Base-by-base conservation (phyloP, 2,797 vertebrate genomes). In the Neosilurus mollespiculum region DNA sequence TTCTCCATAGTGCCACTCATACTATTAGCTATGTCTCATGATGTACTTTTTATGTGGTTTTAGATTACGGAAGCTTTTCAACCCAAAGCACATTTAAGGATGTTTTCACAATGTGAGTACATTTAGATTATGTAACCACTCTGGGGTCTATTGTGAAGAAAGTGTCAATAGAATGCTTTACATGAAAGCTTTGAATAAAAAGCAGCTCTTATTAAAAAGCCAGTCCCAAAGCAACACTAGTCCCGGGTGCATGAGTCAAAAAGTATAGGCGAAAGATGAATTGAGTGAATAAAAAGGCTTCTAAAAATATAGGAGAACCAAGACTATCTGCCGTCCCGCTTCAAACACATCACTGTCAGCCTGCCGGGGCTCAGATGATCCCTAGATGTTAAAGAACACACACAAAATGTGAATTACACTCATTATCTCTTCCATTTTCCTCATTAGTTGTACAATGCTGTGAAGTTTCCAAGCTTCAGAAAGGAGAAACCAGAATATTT, bases 351-450 rank as follows among this genome's bases (percentile, higher is more conserved):
- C 86, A 82, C 85, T 77, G n/a, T 87, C 88, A 83, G 87, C 78
- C 49, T 87, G 78, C 76, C 59, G 53, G 67, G 49, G 84, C 91
- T 92, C 90, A 90, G 89, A 92, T 90, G 89, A 90, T 90, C 89
- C 86, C 84, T 71, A 83, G 69, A 84, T 89, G 88, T 62, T 26
- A 80, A 83, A 78, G 89, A 91, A 92, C 86, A 91, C 58, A 89
- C 83, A 87, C 86, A 87, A 87, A 81, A 5, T 12, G 87, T 92
- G 89, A 91, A 90, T 92, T 89, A 89, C 91, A 88, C 91, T 90
- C 89, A 89, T 90, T 89, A 89, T 90, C 81, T 82, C 66, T 86
- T 78, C 61, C 65, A 70, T 71, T 77, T 89, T 76, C 75, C 90
- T 91, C 88, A 84, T 88, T 81, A 51, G 83, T 78, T 85, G 71